phyloP scores from a whole-genome alignment of 2,113 vertebrate species.

The Rallus limicola region DNA sequence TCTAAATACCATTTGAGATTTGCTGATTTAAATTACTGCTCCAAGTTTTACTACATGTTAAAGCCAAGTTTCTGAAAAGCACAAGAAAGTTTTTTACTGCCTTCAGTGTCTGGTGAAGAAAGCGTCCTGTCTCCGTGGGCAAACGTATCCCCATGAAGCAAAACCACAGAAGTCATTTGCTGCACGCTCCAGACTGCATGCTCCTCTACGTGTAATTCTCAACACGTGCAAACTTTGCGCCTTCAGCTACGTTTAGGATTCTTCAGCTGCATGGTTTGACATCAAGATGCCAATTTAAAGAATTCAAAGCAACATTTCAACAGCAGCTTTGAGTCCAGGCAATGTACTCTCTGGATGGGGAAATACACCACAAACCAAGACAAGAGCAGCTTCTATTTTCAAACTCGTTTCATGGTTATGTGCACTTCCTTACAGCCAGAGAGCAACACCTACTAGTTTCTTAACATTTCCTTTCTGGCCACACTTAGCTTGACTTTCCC shows the following conservation, averaged over 20 bases:
- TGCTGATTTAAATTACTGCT: neutral
- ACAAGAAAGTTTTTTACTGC: neutral
- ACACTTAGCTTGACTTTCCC: neutral
- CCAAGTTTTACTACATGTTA: neutral
- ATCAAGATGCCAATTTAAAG: neutral
- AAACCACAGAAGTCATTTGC: neutral
- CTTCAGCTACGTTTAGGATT: neutral
- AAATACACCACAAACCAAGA: neutral
- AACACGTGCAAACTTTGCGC: neutral
- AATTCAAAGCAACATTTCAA: neutral
- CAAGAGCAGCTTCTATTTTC: neutral
- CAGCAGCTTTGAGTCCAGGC: neutral
- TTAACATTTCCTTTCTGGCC: neutral
- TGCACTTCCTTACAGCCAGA: neutral
- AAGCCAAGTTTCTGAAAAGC: neutral
- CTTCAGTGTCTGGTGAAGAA: neutral
- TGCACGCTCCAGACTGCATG: neutral
- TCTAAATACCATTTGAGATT: neutral
- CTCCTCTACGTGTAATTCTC: neutral
- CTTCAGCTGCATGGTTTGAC: neutral
- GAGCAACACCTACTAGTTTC: neutral
- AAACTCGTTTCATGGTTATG: neutral
- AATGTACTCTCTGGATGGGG: neutral
- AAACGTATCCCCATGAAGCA: neutral
- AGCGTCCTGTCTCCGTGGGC: neutral